These are phyloP conservation scores for Varroa destructor DNA, from an alignment of 1,140 invertebrate genomes.

Conservation along the genomic window DNA sequence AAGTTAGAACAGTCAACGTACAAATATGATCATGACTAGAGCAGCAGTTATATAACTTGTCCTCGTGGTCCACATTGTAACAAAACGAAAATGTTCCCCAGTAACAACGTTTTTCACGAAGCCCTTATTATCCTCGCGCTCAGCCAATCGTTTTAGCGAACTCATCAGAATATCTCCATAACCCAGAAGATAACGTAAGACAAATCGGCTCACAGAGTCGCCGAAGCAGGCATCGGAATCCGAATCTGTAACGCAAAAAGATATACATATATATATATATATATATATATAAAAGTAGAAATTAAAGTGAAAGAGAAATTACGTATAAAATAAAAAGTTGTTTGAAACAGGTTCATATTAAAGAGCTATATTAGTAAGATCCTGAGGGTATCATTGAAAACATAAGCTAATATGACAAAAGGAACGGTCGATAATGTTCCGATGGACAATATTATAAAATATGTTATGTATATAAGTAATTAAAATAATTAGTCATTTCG, in stretches of 20 bases:
- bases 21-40: conserved; percentile 94
- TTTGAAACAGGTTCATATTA: too few relatives aligned
- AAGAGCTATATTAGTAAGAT: too few relatives aligned
- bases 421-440: too few relatives aligned
- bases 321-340: too few relatives aligned
- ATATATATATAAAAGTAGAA: conserved; percentile 6
- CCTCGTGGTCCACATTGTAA: conserved; percentile 87
- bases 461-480: too few relatives aligned
- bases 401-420: too few relatives aligned
- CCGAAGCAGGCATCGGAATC: conserved; percentile 79
- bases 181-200: conserved; percentile 81
- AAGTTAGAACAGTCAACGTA: conserved; percentile 51
- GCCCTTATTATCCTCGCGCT: conserved; percentile 88
- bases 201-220: conserved; percentile 70
- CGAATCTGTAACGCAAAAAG: conserved; percentile 50
- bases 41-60: conserved; percentile 82
- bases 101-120: conserved; percentile 77
- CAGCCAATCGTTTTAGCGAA: conserved; percentile 82
- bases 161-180: conserved; percentile 95
- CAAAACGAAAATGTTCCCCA: conserved; percentile 96
- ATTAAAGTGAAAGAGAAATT: conserved; percentile 20
- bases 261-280: background rate
- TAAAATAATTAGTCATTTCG: too few relatives aligned
- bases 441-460: too few relatives aligned
- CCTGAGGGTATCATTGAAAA: too few relatives aligned